phyloP scores from a whole-genome alignment of 1,140 invertebrate species.

The Ctenoplectra terminalis region DNA sequence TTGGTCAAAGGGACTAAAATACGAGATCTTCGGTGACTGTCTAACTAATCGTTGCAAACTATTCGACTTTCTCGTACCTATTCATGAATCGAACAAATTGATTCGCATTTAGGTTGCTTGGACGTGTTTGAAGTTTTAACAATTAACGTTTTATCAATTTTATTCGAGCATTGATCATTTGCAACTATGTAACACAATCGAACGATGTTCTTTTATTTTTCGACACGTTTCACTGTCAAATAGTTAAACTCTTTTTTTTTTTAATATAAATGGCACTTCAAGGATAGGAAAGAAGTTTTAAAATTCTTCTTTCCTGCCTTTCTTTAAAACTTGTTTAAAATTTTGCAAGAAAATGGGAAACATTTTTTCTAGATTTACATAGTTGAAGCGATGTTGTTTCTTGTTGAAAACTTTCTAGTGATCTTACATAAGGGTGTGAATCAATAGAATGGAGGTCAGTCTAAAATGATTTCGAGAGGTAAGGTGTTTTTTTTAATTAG shows the following conservation, averaged over 20 bases:
- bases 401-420: neutral
- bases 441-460: no score
- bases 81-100: neutral
- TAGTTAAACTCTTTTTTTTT: neutral
- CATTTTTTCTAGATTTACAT: slow-evolving; percentile 3
- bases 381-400: neutral
- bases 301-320: neutral
- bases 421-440: neutral
- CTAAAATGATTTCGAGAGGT: no score
- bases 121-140: no score
- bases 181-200: neutral
- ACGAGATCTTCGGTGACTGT: neutral
- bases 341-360: no score
- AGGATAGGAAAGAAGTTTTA: neutral
- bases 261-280: slow-evolving; percentile 5
- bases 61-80: neutral
- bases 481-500: no score
- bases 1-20: slow-evolving; percentile 15
- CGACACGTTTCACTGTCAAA: neutral
- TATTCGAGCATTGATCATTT: neutral
- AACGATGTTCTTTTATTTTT: neutral
- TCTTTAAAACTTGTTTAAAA: no score
- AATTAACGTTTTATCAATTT: neutral
- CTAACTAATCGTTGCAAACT: neutral
- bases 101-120: no score